Conservation (phyloP, 1,140 invertebrate species). For the Drosophila eugracilis region DNA sequence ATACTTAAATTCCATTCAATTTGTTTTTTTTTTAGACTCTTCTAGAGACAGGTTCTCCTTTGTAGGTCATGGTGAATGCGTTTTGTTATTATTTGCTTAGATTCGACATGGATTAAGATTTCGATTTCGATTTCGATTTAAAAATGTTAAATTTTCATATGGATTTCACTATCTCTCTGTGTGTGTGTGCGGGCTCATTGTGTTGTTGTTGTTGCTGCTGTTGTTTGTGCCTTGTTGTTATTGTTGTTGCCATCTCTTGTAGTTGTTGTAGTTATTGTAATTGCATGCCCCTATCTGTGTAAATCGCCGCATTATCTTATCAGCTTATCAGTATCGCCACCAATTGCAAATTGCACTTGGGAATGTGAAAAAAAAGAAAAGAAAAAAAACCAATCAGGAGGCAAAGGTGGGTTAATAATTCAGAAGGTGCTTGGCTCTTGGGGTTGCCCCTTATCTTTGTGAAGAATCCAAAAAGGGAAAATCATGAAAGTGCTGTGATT, state of each 20-base stretch:
- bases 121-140: neutral
- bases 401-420: neutral
- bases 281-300: conserved; percentile 50
- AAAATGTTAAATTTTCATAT: neutral
- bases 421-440: conserved; percentile 20
- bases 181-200: conserved; percentile 8
- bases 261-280: conserved; percentile 44
- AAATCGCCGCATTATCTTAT: conserved; percentile 63
- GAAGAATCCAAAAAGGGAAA: neutral
- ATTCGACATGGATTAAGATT: conserved; percentile 12
- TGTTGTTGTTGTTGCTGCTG: conserved; percentile 15
- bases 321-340: conserved; percentile 53
- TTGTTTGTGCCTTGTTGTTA: neutral
- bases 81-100: conserved; percentile 21
- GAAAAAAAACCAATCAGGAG: too few relatives aligned
- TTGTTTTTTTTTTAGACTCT: neutral
- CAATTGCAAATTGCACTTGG: conserved; percentile 34
- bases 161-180: neutral
- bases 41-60: conserved; percentile 31
- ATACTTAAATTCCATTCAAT: neutral
- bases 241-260: conserved; percentile 19
- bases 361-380: conserved; percentile 9
- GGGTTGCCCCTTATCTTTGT: conserved; percentile 34
- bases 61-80: conserved; percentile 69
- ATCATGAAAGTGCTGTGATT: conserved; percentile 27